Conservation (phyloP, 2,113 vertebrate genomes). For the Myrmecobius fasciatus region DNA sequence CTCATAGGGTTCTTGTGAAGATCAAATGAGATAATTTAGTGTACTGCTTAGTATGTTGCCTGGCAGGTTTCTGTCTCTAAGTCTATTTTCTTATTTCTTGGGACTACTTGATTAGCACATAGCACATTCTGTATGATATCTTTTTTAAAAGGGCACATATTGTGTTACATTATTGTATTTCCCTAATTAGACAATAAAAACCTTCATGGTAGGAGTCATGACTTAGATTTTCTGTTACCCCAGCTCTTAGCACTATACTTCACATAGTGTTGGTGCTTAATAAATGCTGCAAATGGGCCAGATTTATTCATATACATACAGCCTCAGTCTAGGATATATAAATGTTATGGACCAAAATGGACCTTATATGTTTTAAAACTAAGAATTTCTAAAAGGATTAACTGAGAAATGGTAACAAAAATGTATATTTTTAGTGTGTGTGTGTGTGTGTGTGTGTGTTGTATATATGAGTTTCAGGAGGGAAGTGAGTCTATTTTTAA, state of each 20-base stretch:
- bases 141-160: neutral
- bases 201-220: neutral
- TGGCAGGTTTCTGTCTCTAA: neutral
- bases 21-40: neutral
- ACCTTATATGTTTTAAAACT: neutral
- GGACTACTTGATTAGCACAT: fast-evolving
- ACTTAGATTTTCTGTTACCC: neutral
- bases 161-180: neutral
- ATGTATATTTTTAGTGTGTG: neutral
- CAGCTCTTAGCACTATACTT: neutral
- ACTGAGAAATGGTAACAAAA: neutral
- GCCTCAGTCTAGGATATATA: neutral
- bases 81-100: neutral
- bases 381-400: neutral
- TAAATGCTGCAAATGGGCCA: neutral
- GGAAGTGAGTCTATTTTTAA: neutral
- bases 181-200: neutral
- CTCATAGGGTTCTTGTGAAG: neutral
- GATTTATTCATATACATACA: neutral
- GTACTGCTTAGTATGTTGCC: neutral
- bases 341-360: neutral
- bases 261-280: constrained; percentile 7
- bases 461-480: constrained; percentile 13
- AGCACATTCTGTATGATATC: neutral
- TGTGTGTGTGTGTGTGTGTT: neutral